Conservation (phyloP, 2,113 vertebrate genomes). For the Garra rufa region DNA sequence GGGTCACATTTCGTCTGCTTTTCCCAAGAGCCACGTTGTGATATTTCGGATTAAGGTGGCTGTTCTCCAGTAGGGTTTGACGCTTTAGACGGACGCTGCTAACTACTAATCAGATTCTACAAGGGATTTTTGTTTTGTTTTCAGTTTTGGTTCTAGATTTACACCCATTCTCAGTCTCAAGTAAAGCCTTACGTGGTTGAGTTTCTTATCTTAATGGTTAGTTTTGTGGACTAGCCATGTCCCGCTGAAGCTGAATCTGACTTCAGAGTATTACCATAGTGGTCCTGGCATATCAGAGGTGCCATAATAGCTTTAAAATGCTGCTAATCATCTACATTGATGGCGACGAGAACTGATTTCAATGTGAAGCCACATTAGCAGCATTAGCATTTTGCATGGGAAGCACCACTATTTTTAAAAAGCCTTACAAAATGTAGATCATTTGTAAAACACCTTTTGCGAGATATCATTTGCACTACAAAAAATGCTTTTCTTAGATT, state of each 20-base stretch:
- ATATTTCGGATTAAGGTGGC: not conserved
- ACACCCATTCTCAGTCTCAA: not conserved
- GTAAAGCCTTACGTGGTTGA: not conserved
- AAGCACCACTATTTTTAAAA: not conserved
- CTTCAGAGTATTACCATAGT: not conserved
- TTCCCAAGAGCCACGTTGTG: not conserved
- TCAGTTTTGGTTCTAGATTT: not conserved
- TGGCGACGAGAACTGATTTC: not conserved
- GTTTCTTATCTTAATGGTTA: not conserved
- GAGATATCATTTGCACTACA: not conserved
- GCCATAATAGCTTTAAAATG: conserved; percentile 18
- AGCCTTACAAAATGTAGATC: not conserved
- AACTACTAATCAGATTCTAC: not conserved
- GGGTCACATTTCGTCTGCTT: conserved; percentile 7
- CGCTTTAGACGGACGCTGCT: not conserved
- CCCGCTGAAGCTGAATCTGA: not conserved
- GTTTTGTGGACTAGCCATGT: not conserved
- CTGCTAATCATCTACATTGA: conserved; percentile 4
- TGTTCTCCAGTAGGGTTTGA: not conserved
- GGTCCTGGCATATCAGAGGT: not conserved
- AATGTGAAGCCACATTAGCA: no score
- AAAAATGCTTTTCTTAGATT: no score
- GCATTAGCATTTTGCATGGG: no score
- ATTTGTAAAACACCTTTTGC: not conserved
- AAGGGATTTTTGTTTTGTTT: not conserved